These are phyloP conservation scores for Acanthopagrus latus DNA, from an alignment of 2,797 vertebrate species.

Conservation along the genomic window DNA sequence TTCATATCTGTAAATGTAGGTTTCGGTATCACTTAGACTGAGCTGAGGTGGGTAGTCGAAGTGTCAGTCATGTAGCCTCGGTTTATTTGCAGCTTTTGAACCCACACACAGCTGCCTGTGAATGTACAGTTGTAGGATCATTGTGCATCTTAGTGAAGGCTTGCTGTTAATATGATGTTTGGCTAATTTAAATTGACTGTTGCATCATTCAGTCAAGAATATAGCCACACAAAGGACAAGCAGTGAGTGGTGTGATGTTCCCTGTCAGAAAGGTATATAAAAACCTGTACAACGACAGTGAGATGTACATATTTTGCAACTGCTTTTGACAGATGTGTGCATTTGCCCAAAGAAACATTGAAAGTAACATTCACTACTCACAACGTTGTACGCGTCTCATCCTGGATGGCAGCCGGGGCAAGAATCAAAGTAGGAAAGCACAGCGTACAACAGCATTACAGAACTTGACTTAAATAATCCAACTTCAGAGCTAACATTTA, in stretches of 20 bases:
- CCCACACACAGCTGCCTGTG: slow-evolving; percentile 21
- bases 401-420: slow-evolving; percentile 37
- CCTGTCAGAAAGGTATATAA: neutral
- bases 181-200: slow-evolving; percentile 25
- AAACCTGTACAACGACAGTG: neutral
- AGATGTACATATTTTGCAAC: neutral
- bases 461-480: slow-evolving; percentile 55
- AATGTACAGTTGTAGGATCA: slow-evolving; percentile 25
- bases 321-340: slow-evolving; percentile 22
- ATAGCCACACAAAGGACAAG: slow-evolving; percentile 5
- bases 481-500: slow-evolving; percentile 64
- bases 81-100: slow-evolving; percentile 44
- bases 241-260: slow-evolving; percentile 12
- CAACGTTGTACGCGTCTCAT: slow-evolving; percentile 11
- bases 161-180: slow-evolving; percentile 20
- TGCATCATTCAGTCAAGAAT: slow-evolving; percentile 21
- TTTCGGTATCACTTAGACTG: slow-evolving; percentile 56
- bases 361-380: slow-evolving; percentile 35
- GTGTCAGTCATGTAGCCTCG: slow-evolving; percentile 40
- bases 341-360: slow-evolving; percentile 35
- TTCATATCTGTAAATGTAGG: slow-evolving; percentile 45
- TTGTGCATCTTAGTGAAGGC: slow-evolving; percentile 5
- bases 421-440: slow-evolving; percentile 58
- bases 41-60: slow-evolving; percentile 40
- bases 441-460: slow-evolving; percentile 30